These are phyloP conservation scores for Brachionus paranguensis DNA, from an alignment of 1,140 invertebrate species.

Conservation along the genomic window DNA sequence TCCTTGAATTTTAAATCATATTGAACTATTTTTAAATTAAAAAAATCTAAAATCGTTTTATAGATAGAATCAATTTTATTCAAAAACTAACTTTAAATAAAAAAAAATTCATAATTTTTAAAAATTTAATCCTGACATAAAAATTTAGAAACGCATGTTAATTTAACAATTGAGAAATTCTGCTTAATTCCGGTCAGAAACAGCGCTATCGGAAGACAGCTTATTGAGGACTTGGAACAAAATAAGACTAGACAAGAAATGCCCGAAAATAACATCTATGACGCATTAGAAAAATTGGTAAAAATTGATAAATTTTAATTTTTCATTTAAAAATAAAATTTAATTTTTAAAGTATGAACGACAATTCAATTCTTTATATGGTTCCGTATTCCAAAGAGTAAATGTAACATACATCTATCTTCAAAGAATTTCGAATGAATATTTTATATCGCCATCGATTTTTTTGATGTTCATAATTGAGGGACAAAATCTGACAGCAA, in stretches of 20 bases:
- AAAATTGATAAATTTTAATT: neutral
- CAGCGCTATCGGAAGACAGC: neutral
- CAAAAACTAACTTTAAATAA: too few relatives aligned
- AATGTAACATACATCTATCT: neutral
- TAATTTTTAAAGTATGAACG: neutral
- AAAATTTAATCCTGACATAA: too few relatives aligned
- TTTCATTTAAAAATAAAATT: neutral
- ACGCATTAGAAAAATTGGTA: neutral
- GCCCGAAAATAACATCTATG: neutral
- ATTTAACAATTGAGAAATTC: neutral
- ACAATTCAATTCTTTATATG: neutral
- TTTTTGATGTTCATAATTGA: neutral
- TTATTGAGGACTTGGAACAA: neutral
- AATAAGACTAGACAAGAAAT: neutral
- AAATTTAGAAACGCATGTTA: neutral
- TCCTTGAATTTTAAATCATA: too few relatives aligned
- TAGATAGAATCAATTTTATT: too few relatives aligned
- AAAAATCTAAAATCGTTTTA: too few relatives aligned
- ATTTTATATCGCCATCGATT: neutral
- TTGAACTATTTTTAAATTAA: too few relatives aligned
- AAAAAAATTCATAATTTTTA: too few relatives aligned
- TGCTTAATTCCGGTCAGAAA: neutral
- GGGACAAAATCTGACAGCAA: neutral
- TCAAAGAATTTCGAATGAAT: neutral
- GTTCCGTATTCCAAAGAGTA: neutral